Conservation (phyloP, 2,113 vertebrate species). For the Paradisaea rubra region DNA sequence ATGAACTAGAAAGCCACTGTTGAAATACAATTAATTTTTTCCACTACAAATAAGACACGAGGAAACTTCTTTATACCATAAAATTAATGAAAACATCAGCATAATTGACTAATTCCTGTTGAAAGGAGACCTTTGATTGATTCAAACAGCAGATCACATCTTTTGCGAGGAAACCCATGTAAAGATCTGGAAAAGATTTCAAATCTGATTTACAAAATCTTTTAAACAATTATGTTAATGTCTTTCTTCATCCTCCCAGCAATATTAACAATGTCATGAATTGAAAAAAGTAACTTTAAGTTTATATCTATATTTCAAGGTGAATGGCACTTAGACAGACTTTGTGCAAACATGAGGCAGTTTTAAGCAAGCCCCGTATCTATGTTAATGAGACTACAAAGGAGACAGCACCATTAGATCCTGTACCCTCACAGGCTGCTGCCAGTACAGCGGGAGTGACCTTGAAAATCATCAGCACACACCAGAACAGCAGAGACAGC, state of each 20-base stretch:
- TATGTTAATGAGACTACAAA: background rate
- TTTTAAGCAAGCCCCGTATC: background rate
- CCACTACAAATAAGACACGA: background rate
- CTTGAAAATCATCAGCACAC: background rate
- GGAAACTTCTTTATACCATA: background rate
- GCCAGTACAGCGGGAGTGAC: background rate
- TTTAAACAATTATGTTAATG: background rate
- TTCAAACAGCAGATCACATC: background rate
- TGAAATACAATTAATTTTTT: background rate
- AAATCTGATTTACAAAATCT: background rate
- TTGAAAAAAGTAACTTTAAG: background rate
- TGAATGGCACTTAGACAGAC: background rate
- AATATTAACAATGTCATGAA: background rate
- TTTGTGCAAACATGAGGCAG: background rate
- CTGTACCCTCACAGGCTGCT: background rate
- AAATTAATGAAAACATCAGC: background rate
- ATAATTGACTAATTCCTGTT: background rate
- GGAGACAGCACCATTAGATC: background rate
- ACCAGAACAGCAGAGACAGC: background rate
- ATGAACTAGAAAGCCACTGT: background rate
- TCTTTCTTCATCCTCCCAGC: background rate
- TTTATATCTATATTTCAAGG: background rate
- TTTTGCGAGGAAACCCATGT: background rate
- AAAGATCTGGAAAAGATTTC: background rate
- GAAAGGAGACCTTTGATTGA: background rate